Conservation (phyloP, 1,140 invertebrate species). For the Caenorhabditis briggsae region DNA sequence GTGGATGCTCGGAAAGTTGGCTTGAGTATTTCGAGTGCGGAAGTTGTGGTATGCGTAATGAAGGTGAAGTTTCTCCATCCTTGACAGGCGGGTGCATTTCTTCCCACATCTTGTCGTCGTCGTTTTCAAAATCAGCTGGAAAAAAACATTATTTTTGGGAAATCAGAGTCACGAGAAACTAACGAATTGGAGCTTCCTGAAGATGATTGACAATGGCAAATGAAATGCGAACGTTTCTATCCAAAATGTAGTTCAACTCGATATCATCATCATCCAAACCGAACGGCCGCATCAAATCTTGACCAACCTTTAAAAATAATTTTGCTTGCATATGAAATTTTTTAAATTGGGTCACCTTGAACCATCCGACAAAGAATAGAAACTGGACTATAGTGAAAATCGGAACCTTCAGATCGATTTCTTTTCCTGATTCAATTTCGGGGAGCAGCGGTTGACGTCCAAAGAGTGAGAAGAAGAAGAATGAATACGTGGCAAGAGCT, state of each 20-base stretch:
- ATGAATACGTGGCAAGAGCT: constrained; percentile 60
- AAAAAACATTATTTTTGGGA: neutral
- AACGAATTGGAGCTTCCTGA: constrained; percentile 35
- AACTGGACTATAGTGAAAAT: constrained; percentile 62
- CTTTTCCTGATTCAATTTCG: constrained; percentile 60
- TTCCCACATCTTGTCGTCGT: constrained; percentile 36
- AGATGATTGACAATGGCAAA: constrained; percentile 59
- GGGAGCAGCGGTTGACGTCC: constrained; percentile 62
- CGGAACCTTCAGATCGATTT: constrained; percentile 57
- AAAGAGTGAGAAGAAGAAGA: constrained; percentile 63
- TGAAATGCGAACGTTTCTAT: constrained; percentile 58
- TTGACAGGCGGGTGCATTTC: constrained; percentile 18
- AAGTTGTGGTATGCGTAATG: neutral
- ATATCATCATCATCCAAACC: constrained; percentile 66
- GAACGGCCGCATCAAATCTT: constrained; percentile 66
- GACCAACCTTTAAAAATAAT: constrained; percentile 54
- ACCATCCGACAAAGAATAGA: constrained; percentile 63
- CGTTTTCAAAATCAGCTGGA: constrained; percentile 52
- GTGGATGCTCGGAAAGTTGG: constrained; percentile 32
- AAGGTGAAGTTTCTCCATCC: constrained; percentile 1
- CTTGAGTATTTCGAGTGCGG: constrained; percentile 31
- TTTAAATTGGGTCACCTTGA: neutral
- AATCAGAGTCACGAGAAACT: neutral
- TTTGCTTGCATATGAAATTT: no score
- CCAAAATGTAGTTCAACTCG: constrained; percentile 67